These are phyloP conservation scores for Eupsittula cactorum DNA, from an alignment of 2,113 vertebrate genomes.

Conservation along the genomic window DNA sequence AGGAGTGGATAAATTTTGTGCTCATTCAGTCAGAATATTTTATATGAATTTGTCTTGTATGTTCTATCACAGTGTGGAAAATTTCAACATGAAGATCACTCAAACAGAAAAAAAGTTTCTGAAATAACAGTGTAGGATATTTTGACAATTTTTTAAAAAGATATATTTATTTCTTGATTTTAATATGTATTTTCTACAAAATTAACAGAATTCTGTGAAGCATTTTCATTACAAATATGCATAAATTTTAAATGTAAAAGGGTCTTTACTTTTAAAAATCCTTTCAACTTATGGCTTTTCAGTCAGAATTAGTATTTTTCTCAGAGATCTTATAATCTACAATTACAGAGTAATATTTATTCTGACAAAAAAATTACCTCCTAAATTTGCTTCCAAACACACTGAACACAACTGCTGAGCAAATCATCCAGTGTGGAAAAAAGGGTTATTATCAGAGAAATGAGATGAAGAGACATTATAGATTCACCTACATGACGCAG, in stretches of 20 bases:
- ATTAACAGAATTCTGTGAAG: neutral
- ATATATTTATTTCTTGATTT: neutral
- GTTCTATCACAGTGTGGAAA: neutral
- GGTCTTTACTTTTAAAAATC: neutral
- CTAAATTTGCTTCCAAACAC: neutral
- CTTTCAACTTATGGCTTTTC: neutral
- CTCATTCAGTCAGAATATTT: neutral
- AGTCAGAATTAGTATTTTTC: neutral
- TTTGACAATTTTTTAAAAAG: neutral
- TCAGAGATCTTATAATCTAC: neutral
- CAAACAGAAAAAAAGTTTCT: neutral
- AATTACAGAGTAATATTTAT: neutral
- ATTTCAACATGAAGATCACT: neutral
- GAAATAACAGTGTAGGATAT: neutral
- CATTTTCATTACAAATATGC: neutral
- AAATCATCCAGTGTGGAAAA: neutral
- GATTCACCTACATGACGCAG: neutral
- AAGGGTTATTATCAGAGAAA: neutral
- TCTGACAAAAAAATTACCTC: neutral
- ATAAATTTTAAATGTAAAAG: neutral
- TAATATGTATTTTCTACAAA: neutral
- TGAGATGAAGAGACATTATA: neutral
- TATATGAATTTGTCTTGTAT: neutral
- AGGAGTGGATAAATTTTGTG: neutral
- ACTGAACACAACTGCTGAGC: neutral